Percentiles rank a stretch among this genome's conserved stretches.
These are phyloP conservation scores for Eulacestoma nigropectus DNA, from an alignment of 2,113 vertebrate species.

Conservation along the genomic window DNA sequence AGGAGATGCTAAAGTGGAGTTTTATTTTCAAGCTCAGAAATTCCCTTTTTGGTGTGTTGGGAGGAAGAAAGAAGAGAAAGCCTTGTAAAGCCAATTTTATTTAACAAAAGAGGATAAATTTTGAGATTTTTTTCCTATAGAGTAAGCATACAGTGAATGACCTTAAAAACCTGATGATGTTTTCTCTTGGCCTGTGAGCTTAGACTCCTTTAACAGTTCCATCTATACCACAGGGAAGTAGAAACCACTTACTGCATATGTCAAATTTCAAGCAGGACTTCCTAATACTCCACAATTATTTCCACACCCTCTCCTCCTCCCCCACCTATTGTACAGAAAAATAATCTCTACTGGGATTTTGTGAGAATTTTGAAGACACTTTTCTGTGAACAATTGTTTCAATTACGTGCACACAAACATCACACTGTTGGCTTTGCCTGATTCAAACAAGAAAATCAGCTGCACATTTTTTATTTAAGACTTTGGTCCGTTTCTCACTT, in stretches of 20 bases:
- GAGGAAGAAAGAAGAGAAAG: neutral
- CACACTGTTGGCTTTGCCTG: neutral
- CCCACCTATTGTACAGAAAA: neutral
- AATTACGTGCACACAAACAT: neutral
- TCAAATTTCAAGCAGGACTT: neutral
- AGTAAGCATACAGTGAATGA: neutral
- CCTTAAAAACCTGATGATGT: neutral
- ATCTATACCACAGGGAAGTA: neutral
- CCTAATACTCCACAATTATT: neutral
- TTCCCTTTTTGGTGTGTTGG: neutral
- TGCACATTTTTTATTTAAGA: neutral
- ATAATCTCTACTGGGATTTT: neutral
- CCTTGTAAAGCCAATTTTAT: neutral
- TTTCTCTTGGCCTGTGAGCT: neutral
- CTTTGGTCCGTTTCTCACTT: neutral
- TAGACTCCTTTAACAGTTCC: neutral
- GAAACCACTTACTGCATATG: neutral
- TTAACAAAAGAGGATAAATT: neutral
- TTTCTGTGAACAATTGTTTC: neutral
- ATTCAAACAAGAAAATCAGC: neutral
- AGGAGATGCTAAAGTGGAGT: neutral
- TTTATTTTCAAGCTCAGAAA: neutral
- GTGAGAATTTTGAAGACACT: neutral
- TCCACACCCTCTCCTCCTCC: accelerated
- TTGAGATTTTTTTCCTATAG: neutral